Base-by-base conservation (phyloP, 2,113 vertebrate species). In the Podarcis muralis region DNA sequence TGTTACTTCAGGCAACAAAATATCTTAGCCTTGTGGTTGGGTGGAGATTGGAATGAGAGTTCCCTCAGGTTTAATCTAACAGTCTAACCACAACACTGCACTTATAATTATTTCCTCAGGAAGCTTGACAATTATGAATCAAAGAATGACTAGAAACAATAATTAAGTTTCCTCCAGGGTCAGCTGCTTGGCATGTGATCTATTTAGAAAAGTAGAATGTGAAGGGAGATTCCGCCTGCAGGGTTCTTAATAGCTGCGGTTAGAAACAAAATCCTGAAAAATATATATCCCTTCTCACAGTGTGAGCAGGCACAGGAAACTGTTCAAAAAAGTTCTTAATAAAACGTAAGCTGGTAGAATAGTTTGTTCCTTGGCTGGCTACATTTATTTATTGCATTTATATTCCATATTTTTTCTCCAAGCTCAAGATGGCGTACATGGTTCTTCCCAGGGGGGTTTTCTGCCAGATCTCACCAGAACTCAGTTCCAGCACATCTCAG, bases 101-200 rank as follows among this genome's bases (percentile, higher is more conserved):
- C 30, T 72, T 72, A 62, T 62, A 62, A 62, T 62, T 37, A 82
- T 86, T 66, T 74, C 92, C 92, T 68, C 88, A 5, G 71, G 32
- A 25, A 35, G 23, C 16, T 2, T 23, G 22, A 48, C 32, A 81
- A 23, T 85, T 62, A 87, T 9, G 5, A 18, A 66, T 27, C 4
- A 4, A 0, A 0, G 30, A 89, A 37, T 35, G 76, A 72, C 89
- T 74, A 32, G 87, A 81, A 88, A 76, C 88, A 81, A 84, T 25
- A 15, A 85, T 87, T 85, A 88, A 89, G 85, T 2, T 74, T 40
- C 53, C 53, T 89, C 57, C 87, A 59, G 85, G 68, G 76, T 93
- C 95, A 93, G 84, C 88, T 91, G 89, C 48, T 91, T 89, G 79
- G 88, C 88, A 85, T 77, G 22, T 92, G 93, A 90, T 86, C 57